A percentile compares a stretch with the other conserved stretches of the same genome.
Evolutionary conservation across 2,113 vertebrate genomes (phyloP).

Genomic region (Jaculus jaculus): DNA sequence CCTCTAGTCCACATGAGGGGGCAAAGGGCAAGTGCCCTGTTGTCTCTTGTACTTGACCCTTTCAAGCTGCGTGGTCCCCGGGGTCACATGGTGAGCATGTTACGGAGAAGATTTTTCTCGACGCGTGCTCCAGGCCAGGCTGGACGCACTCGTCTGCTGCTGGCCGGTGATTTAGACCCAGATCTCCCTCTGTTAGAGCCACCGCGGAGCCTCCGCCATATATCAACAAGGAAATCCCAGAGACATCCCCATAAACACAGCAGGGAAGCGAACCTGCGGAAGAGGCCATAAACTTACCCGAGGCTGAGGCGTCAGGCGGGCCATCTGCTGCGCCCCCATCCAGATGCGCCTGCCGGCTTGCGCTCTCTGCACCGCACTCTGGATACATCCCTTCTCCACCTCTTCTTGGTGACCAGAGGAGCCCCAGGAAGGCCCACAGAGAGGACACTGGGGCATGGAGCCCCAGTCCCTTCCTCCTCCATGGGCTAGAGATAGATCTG

Average conservation of each 20-base stretch:
- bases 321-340: slow-evolving; percentile 83
- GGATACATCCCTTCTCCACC: background rate
- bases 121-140: slow-evolving; percentile 71
- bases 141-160: slow-evolving; percentile 77
- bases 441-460: fast-evolving
- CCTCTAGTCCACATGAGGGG: slow-evolving; percentile 21
- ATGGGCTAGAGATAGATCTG: background rate
- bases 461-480: background rate
- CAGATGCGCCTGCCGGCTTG: slow-evolving; percentile 77
- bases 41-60: slow-evolving; percentile 84
- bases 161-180: slow-evolving; percentile 84
- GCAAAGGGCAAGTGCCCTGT: slow-evolving; percentile 80
- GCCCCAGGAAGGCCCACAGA: background rate
- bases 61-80: slow-evolving; percentile 79
- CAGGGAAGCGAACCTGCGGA: slow-evolving; percentile 84
- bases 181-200: slow-evolving; percentile 79
- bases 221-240: slow-evolving; percentile 86
- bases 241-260: slow-evolving; percentile 85
- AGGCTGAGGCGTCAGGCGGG: slow-evolving; percentile 75
- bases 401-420: background rate
- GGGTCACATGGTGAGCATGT: slow-evolving; percentile 30
- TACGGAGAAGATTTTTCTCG: slow-evolving; percentile 82
- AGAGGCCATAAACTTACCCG: slow-evolving; percentile 79
- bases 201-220: slow-evolving; percentile 80
- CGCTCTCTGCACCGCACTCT: background rate